phyloP scores from a whole-genome alignment of 2,113 vertebrate genomes.

The Bubo bubo region DNA sequence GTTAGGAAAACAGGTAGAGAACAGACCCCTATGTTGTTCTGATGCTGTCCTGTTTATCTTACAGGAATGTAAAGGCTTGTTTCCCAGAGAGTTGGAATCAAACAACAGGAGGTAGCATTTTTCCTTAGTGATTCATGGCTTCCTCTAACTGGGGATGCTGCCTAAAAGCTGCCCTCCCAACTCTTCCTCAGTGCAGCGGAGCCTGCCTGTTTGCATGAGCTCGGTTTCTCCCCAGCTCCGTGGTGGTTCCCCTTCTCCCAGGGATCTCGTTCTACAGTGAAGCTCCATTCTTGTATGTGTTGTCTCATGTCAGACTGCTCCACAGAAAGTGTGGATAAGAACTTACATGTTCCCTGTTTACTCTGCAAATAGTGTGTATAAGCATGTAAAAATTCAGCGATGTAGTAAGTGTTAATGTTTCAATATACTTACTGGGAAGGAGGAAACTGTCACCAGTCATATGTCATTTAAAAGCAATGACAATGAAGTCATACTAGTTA shows the following conservation, averaged over 20 bases:
- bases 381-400: not conserved
- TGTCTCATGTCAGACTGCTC: not conserved
- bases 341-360: not conserved
- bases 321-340: not conserved
- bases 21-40: not conserved
- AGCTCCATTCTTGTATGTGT: not conserved
- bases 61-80: not conserved
- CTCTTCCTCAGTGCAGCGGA: not conserved
- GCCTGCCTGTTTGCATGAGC: rapidly evolving
- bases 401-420: not conserved
- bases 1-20: slow-evolving; percentile 22
- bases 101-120: not conserved
- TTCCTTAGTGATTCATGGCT: not conserved
- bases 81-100: not conserved
- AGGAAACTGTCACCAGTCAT: not conserved
- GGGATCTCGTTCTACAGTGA: not conserved
- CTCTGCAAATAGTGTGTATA: not conserved
- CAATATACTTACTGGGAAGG: not conserved
- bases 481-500: not conserved
- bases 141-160: not conserved
- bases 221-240: not conserved
- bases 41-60: not conserved
- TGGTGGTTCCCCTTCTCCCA: not conserved
- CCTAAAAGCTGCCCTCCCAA: not conserved
- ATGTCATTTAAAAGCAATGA: not conserved